These are phyloP conservation scores for Chinchilla lanigera DNA, from an alignment of 2,113 vertebrate genomes.

Conservation along the genomic window DNA sequence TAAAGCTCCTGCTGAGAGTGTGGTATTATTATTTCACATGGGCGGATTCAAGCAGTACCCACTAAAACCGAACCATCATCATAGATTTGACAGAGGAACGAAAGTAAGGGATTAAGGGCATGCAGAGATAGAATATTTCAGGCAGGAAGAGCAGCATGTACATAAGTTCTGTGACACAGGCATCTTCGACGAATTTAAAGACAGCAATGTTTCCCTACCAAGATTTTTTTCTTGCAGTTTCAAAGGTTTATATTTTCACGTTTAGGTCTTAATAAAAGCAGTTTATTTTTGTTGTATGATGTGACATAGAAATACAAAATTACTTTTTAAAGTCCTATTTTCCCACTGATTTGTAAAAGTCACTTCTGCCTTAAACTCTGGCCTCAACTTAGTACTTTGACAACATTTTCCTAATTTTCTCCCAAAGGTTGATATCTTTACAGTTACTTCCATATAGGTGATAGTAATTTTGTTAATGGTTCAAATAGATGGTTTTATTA, in stretches of 20 bases:
- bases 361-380: neutral
- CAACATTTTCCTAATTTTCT: neutral
- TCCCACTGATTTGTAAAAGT: neutral
- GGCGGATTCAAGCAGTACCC: neutral
- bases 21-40: neutral
- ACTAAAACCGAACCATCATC: neutral
- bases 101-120: rapidly evolving
- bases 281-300: neutral
- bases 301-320: neutral
- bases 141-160: neutral
- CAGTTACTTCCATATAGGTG: neutral
- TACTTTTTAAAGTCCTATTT: neutral
- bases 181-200: neutral
- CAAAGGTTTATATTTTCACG: neutral
- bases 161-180: neutral
- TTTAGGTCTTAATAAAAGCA: neutral
- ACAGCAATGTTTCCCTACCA: neutral
- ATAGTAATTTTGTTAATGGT: neutral
- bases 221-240: neutral
- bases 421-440: neutral
- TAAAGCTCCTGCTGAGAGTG: neutral
- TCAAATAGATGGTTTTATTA: neutral
- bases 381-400: neutral
- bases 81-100: neutral
- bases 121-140: neutral